These are phyloP conservation scores for Montipora sp. DNA, from an alignment of 64 coral and sea anemone species.

Conservation along the genomic window DNA sequence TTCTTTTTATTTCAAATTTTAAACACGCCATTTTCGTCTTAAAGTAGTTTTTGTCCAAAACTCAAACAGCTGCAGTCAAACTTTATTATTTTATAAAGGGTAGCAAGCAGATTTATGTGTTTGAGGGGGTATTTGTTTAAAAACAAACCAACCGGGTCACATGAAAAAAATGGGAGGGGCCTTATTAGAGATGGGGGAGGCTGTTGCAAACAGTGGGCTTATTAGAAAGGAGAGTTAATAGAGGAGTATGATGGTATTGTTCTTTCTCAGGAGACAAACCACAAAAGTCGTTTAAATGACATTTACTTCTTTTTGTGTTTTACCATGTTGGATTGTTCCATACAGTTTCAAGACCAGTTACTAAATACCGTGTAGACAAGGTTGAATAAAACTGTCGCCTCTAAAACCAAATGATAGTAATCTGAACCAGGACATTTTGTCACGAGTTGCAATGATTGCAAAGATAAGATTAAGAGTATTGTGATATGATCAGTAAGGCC, in stretches of 20 bases:
- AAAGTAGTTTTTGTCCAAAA: too few species aligned
- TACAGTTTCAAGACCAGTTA: too few species aligned
- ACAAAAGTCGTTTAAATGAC: slow-evolving; percentile 12
- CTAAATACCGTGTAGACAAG: too few species aligned
- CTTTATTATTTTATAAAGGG: background rate
- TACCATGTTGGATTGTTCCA: background rate
- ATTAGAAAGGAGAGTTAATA: background rate
- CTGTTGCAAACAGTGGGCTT: background rate
- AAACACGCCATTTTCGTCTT: too few species aligned
- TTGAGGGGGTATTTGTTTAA: background rate
- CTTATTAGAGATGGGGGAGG: background rate
- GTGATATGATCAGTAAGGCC: background rate
- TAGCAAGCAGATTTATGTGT: background rate
- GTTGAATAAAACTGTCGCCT: too few species aligned
- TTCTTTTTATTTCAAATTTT: too few species aligned
- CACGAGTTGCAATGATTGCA: background rate
- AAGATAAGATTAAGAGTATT: slow-evolving; percentile 15
- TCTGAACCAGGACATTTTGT: background rate
- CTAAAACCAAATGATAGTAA: background rate
- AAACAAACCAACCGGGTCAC: background rate
- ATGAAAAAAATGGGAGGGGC: slow-evolving; percentile 10
- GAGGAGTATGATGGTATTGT: background rate
- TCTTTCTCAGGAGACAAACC: slow-evolving; percentile 21
- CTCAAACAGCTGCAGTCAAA: too few species aligned
- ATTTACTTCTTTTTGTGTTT: background rate